Base-by-base conservation (phyloP, 2,113 vertebrate species). In the Polypterus senegalus region DNA sequence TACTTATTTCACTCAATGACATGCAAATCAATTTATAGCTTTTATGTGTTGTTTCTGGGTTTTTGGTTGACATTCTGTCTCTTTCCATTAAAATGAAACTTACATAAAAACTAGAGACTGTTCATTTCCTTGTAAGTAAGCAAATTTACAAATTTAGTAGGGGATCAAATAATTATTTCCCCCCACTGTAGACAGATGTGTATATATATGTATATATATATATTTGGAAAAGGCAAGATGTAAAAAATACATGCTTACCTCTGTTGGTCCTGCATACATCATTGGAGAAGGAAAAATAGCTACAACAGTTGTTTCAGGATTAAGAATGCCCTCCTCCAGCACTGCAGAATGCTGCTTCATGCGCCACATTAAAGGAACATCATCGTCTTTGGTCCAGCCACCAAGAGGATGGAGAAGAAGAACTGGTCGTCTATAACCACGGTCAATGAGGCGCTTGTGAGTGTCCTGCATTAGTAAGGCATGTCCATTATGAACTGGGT, bases 221-320 rank as follows among this genome's bases (percentile, higher is more conserved):
- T 27, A 1, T 27, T 27, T 27, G 1, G 27, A 27, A 27, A 27
- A 27, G 27, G 27, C 2, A 27, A 27, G 27, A 27, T 27, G 27
- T 27, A 27, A 27, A 27, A 2, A 2, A 27, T 27, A 27, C 27
- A 52, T 43, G 45, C 5, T 76, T 83, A 98, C 96, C 93, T 99
- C 96, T 0, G 96, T 99, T 62, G 96, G 96, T 27, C 96, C 96
- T 1, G 95, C 96, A 59, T 99, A 99, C 94, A 99, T 98, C 95
- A 99, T 99, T 54, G 96, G 96, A 5, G 96, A 99, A 6, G 96
- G 95, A 65, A 99, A 99, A 80, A 99, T 94, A 57, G 96, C 94
- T 66, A 99, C 93, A 47, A 99, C 89, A 0, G 96, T 98, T 0
- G 89, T 85, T 57, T 89, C 87, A 46, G 91, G 89, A 11, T 91